A percentile compares a stretch with the other conserved stretches of the same genome.
phyloP scores from a whole-genome alignment of 2,113 vertebrate species.

The Ceratotherium simum region DNA sequence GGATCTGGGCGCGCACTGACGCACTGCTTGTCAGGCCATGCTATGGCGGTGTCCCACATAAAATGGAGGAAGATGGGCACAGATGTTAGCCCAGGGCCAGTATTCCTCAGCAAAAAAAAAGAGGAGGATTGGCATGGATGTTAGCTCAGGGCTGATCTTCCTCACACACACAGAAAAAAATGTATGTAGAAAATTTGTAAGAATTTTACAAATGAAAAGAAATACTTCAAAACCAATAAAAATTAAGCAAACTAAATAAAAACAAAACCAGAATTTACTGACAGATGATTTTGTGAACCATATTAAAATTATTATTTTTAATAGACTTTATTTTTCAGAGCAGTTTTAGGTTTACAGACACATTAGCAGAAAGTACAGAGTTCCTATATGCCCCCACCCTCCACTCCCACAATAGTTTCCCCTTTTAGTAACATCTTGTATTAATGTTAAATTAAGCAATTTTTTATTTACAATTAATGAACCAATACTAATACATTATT shows the following conservation, averaged over 20 bases:
- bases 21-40: no score
- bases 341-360: background rate
- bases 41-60: no score
- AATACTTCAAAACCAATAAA: background rate
- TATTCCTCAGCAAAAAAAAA: no score
- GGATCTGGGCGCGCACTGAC: no score
- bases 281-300: background rate
- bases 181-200: background rate
- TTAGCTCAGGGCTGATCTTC: no score
- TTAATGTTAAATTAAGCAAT: background rate
- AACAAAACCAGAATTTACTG: background rate
- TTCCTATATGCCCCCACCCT: background rate
- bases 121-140: no score
- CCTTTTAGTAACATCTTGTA: background rate
- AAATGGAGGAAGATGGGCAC: no score
- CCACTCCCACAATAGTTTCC: background rate
- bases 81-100: no score
- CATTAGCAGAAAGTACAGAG: background rate
- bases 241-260: slow-evolving; percentile 43
- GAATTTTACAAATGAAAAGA: background rate
- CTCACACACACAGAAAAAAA: background rate
- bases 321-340: background rate
- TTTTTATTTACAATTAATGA: background rate
- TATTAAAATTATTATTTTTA: slow-evolving; percentile 22
- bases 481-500: background rate